Evolutionary conservation across 2,888 invertebrate species (phyloP).

Genomic region (Macrophya alboannulata): DNA sequence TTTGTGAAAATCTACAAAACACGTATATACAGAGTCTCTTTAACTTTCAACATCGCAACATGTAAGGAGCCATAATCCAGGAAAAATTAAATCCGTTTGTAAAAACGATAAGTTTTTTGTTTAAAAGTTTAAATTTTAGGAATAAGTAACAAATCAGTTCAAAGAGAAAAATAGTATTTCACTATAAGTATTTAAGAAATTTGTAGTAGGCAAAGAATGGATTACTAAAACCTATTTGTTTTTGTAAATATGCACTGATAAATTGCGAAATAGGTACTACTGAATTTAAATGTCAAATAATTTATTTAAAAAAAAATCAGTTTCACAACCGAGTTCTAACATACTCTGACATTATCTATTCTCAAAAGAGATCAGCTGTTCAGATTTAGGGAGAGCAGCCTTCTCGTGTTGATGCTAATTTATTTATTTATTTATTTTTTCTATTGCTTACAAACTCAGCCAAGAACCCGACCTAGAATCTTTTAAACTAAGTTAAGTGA

Average conservation of each 20-base stretch:
- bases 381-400: conserved; percentile 3
- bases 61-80: not conserved
- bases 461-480: conserved; percentile 16
- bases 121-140: too few species aligned
- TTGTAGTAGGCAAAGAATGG: not conserved
- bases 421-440: conserved; percentile 9
- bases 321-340: not conserved
- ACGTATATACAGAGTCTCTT: too few species aligned
- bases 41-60: too few species aligned
- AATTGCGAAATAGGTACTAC: not conserved
- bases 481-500: conserved; percentile 53
- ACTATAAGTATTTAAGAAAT: not conserved
- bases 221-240: not conserved
- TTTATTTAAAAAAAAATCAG: conserved; percentile 16
- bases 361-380: conserved; percentile 11
- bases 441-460: conserved; percentile 34
- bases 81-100: not conserved
- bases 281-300: not conserved
- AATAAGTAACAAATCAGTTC: too few species aligned
- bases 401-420: conserved; percentile 29
- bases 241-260: not conserved
- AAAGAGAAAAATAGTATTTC: not conserved
- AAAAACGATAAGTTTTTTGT: too few species aligned
- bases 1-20: not conserved
- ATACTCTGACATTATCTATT: conserved; percentile 19